Base-by-base conservation (phyloP, 2,888 invertebrate genomes). In the Drosophila emarginata region DNA sequence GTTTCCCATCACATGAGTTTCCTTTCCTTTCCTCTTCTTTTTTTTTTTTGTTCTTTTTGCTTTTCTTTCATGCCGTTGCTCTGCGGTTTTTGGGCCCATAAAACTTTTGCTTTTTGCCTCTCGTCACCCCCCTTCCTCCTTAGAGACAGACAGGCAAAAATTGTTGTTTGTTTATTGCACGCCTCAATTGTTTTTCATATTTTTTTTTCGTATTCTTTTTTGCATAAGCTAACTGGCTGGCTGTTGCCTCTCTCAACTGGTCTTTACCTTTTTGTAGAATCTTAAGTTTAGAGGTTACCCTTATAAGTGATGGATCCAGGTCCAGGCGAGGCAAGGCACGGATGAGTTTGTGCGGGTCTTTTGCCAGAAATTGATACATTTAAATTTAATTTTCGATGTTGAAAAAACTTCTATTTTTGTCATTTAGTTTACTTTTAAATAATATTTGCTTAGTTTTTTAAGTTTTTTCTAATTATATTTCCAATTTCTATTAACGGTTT, bases 1-100 rank as follows among this genome's bases (percentile, higher is more conserved):
- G 89, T 89, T 88, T 88, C 89, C 87, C 88, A 88, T 87, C 82
- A 78, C 76, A 85, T 79, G 79, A 79, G 78, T 84, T 88, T 88
- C 81, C 84, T 83, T 80, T 73, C 62, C 53, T n/a, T 51, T 37
- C 45, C 40, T 52, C 21, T 32, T 56, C 53, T 53, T 28, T 28
- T 58, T 32, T n/a, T 61, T 40, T 18, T 32, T 4, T 45, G 45
- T 64, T 52, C 59, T 58, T 50, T 71, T 60, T 14, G 40, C 21
- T 45, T 45, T 62, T 69, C 72, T 76, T 82, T 85, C 78, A 67
- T 74, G 64, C 15, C 45, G 11, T 12, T 45, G 18, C 45, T 68
- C 45, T 80, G 74, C 67, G 76, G 80, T 78, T 80, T 81, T 51
- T 26, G 59, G 28, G 69, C 80, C 11, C 70, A 62, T 79, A 70